Evolutionary conservation across 2,797 vertebrate genomes (phyloP).

Genomic region (Ceryle rudis): DNA sequence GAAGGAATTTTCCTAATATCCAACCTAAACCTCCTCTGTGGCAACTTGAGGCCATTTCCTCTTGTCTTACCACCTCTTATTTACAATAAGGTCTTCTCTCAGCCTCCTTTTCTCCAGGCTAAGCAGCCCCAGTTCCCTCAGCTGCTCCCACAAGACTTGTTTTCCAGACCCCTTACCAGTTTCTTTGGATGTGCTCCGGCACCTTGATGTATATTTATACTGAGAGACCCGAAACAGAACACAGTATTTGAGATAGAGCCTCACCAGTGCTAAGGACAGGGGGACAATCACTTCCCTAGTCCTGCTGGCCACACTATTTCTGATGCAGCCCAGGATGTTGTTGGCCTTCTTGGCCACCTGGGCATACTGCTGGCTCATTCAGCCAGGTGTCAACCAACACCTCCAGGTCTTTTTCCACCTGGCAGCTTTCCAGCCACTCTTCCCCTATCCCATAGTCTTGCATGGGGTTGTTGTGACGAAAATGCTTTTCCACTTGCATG

Average conservation of each 20-base stretch:
- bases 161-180: neutral
- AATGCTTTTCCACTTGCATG: rapidly evolving
- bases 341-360: neutral
- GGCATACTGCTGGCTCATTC: too few species aligned
- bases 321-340: neutral
- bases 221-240: neutral
- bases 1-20: neutral
- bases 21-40: neutral
- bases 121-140: neutral
- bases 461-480: too few species aligned
- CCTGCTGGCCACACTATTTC: neutral
- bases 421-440: too few species aligned
- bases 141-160: neutral
- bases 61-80: neutral
- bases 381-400: too few species aligned
- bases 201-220: neutral
- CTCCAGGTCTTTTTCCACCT: too few species aligned
- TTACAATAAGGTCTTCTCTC: rapidly evolving
- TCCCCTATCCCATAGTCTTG: too few species aligned
- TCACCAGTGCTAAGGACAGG: neutral
- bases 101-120: neutral
- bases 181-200: neutral
- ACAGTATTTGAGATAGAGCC: neutral
- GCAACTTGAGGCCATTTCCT: neutral
- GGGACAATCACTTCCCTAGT: neutral